These are phyloP conservation scores for Chironomus riparius DNA, from an alignment of 2,888 invertebrate species.

Conservation along the genomic window DNA sequence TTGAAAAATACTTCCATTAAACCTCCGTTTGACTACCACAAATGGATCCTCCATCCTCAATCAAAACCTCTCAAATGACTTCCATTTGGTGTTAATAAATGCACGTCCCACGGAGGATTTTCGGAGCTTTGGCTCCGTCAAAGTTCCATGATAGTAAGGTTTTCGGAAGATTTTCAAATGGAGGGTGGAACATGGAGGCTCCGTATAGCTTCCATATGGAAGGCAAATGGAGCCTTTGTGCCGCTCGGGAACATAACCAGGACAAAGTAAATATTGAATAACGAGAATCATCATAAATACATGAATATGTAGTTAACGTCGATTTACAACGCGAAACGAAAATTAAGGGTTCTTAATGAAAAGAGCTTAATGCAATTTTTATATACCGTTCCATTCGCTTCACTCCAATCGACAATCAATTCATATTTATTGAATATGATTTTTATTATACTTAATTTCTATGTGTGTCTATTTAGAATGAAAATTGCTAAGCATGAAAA, in stretches of 20 bases:
- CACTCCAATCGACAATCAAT: background rate
- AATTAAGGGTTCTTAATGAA: constrained; percentile 3
- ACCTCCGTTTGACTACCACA: no score
- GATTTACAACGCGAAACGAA: constrained; percentile 19
- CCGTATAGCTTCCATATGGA: no score
- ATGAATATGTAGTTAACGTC: background rate
- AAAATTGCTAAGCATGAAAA: background rate
- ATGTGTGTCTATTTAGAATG: background rate
- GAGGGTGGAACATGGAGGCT: no score
- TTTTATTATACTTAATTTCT: background rate
- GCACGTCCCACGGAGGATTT: no score
- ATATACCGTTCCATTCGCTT: background rate
- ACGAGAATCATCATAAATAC: background rate
- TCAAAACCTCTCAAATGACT: no score
- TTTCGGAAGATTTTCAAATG: no score
- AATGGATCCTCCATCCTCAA: no score
- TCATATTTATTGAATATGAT: background rate
- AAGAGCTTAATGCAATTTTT: background rate
- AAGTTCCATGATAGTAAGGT: no score
- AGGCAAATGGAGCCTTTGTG: no score
- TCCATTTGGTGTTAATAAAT: no score
- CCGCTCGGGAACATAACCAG: background rate
- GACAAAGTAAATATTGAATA: background rate
- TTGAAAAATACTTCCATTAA: no score
- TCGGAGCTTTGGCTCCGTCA: no score